Conservation (phyloP, 2,113 vertebrate genomes). For the Poicephalus meyeri region DNA sequence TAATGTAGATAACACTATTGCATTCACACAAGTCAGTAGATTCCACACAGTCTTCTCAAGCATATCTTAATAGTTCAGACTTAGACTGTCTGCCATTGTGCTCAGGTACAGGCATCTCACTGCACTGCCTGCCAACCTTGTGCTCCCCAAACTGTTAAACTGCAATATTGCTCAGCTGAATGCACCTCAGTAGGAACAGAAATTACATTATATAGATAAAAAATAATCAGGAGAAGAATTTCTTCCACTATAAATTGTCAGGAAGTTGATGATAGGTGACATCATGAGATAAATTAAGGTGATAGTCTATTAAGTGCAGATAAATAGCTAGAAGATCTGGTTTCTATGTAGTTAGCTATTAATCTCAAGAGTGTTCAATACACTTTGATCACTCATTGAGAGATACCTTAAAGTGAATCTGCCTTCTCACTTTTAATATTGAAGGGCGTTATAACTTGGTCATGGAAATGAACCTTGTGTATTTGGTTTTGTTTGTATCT, state of each 20-base stretch:
- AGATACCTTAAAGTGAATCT: background rate
- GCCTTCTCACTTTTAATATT: background rate
- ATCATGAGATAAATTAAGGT: background rate
- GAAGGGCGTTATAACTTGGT: background rate
- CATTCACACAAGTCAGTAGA: background rate
- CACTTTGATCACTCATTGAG: background rate
- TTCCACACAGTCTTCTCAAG: background rate
- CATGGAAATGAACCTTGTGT: background rate
- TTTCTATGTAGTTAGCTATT: background rate
- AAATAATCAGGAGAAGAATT: background rate
- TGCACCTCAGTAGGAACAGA: background rate
- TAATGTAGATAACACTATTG: background rate
- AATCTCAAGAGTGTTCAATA: background rate
- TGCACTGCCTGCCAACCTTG: background rate
- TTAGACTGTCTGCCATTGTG: background rate
- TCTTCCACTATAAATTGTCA: background rate
- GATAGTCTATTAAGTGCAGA: background rate
- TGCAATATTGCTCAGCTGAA: background rate
- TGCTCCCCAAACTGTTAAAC: background rate
- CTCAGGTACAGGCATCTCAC: background rate
- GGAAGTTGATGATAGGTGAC: background rate
- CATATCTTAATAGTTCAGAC: background rate
- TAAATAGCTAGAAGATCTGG: background rate
- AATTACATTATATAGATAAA: background rate
- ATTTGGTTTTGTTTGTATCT: background rate